phyloP scores from a whole-genome alignment of 2,888 invertebrate species.

The Pediacus dermestoides region DNA sequence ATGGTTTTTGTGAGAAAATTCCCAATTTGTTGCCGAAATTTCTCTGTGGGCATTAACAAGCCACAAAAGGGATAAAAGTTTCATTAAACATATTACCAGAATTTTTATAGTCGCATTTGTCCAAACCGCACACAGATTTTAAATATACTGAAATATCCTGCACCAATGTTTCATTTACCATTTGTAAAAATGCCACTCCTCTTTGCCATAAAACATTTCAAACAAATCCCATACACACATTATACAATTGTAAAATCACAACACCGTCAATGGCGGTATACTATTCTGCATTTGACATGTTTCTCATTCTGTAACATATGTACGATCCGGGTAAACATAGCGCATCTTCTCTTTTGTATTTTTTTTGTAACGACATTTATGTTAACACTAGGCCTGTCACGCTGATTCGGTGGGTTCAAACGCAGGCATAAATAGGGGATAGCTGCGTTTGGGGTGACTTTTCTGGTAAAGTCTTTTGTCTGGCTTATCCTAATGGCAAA shows the following conservation, averaged over 20 bases:
- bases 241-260: conserved; percentile 25
- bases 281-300: conserved; percentile 32
- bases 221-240: conserved; percentile 18
- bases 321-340: conserved; percentile 38
- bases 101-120: too few relatives aligned
- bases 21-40: conserved; percentile 25
- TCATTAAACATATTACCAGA: too few relatives aligned
- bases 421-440: conserved; percentile 34
- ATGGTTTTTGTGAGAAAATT: conserved; percentile 30
- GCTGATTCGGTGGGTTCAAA: conserved; percentile 36
- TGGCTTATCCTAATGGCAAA: conserved; percentile 13
- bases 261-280: conserved; percentile 13
- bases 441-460: conserved; percentile 21
- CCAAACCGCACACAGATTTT: too few relatives aligned
- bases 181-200: conserved; percentile 19
- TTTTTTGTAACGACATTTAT: conserved; percentile 41
- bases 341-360: conserved; percentile 45
- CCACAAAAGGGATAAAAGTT: too few relatives aligned
- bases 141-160: too few relatives aligned
- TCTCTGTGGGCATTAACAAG: conserved; percentile 20
- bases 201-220: conserved; percentile 22
- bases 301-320: conserved; percentile 36
- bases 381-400: conserved; percentile 43
- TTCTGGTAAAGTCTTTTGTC: conserved; percentile 16
- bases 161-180: too few relatives aligned